Evolutionary conservation across 2,797 vertebrate genomes (phyloP).

Genomic region (Eptatretus atami): DNA sequence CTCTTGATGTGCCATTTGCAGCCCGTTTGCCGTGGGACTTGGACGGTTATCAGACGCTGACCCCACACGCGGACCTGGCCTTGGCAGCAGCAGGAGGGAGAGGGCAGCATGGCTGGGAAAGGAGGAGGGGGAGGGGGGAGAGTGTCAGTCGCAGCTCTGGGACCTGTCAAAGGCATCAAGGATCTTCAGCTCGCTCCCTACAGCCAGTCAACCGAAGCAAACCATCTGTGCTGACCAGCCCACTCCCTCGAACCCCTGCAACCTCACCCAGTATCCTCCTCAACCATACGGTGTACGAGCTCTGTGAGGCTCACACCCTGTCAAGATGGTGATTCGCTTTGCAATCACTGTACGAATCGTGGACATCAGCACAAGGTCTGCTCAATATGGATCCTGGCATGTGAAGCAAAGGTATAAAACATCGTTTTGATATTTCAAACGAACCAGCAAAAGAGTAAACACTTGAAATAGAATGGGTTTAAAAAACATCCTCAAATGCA

Average conservation of each 20-base stretch:
- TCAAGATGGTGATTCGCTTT: neutral
- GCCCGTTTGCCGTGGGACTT: slow-evolving; percentile 3
- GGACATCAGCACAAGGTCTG: neutral
- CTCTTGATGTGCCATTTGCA: slow-evolving; percentile 4
- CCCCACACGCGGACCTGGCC: neutral
- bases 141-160: neutral
- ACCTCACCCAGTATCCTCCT: neutral
- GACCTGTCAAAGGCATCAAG: slow-evolving; percentile 5
- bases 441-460: too few species aligned
- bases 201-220: neutral
- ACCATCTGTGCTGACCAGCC: slow-evolving; percentile 5
- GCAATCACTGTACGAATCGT: neutral
- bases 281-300: neutral
- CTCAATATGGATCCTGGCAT: too few species aligned
- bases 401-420: too few species aligned
- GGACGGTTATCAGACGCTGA: slow-evolving; percentile 3
- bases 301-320: neutral
- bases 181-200: slow-evolving; percentile 1
- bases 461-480: too few species aligned
- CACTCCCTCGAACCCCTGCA: neutral
- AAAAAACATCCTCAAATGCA: too few species aligned
- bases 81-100: slow-evolving; percentile 3
- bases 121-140: neutral
- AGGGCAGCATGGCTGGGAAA: neutral
- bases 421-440: too few species aligned